Conservation (phyloP, 1,140 invertebrate species). For the Lanistes nyassanus region DNA sequence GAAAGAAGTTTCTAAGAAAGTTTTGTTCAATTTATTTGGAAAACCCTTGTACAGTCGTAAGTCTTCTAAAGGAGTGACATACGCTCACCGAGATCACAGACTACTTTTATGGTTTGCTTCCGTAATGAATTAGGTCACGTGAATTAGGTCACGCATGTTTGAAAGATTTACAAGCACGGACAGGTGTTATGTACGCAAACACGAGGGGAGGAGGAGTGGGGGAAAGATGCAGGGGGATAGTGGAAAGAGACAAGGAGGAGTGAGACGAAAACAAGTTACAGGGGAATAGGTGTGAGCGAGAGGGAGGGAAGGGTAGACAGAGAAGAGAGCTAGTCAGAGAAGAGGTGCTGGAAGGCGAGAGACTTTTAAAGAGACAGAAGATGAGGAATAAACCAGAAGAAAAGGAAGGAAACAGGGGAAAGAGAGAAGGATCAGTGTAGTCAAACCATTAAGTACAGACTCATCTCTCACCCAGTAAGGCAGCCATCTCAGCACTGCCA, state of each 20-base stretch:
- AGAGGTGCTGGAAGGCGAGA: neutral
- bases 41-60: too few relatives aligned
- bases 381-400: neutral
- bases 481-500: constrained; percentile 48
- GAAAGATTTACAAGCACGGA: too few relatives aligned
- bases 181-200: neutral
- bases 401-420: neutral
- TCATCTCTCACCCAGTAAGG: constrained; percentile 55
- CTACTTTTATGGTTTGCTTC: too few relatives aligned
- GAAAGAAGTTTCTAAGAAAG: too few relatives aligned
- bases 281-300: neutral
- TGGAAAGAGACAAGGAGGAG: neutral
- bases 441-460: neutral
- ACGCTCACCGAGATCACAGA: too few relatives aligned
- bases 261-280: neutral
- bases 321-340: neutral
- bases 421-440: neutral
- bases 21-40: too few relatives aligned
- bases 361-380: neutral
- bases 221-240: neutral
- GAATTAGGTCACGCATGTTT: neutral
- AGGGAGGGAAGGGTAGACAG: neutral
- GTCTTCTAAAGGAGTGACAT: too few relatives aligned
- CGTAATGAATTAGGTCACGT: too few relatives aligned
- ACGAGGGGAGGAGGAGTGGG: neutral